phyloP scores from a whole-genome alignment of 37 sponge, comb jelly and placozoan species.

The Axinella damicornis region DNA sequence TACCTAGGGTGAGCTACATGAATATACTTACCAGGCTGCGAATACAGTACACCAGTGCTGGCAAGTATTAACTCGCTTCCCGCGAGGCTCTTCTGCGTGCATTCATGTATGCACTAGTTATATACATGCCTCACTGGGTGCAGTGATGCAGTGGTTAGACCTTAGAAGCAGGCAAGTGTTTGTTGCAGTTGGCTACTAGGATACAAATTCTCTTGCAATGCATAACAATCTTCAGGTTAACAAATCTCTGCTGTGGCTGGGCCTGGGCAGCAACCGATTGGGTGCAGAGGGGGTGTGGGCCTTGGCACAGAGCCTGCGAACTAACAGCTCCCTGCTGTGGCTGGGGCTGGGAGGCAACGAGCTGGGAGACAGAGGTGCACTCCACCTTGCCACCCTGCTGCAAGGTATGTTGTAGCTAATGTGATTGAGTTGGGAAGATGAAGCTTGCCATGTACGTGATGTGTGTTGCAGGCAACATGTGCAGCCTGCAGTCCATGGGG shows the following conservation, averaged over 20 bases:
- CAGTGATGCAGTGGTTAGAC: no score
- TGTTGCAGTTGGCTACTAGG: not conserved
- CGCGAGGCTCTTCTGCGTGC: no score
- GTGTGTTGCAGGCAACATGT: constrained; percentile 40
- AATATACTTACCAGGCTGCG: no score
- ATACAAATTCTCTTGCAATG: not conserved
- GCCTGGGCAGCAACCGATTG: constrained; percentile 82
- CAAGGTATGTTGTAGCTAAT: constrained; percentile 61
- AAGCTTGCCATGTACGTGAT: no score
- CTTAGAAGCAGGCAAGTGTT: no score
- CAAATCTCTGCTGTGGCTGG: constrained; percentile 79
- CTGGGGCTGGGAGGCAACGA: constrained; percentile 87
- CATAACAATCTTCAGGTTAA: constrained; percentile 23
- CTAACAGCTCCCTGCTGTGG: constrained; percentile 76
- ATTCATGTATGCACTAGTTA: no score
- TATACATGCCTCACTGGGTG: no score
- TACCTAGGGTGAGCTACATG: no score
- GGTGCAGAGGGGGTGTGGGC: constrained; percentile 89
- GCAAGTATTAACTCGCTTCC: no score
- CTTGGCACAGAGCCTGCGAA: constrained; percentile 64
- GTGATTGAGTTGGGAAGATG: no score
- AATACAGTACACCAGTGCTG: no score
- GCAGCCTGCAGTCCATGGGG: constrained; percentile 78
- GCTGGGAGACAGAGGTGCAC: constrained; percentile 85
- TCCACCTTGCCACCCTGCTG: constrained; percentile 66